A percentile compares a stretch with the other conserved stretches of the same genome.
These are phyloP conservation scores for Macroteleia sp. DNA, from an alignment of 2,888 invertebrate genomes.

Conservation along the genomic window DNA sequence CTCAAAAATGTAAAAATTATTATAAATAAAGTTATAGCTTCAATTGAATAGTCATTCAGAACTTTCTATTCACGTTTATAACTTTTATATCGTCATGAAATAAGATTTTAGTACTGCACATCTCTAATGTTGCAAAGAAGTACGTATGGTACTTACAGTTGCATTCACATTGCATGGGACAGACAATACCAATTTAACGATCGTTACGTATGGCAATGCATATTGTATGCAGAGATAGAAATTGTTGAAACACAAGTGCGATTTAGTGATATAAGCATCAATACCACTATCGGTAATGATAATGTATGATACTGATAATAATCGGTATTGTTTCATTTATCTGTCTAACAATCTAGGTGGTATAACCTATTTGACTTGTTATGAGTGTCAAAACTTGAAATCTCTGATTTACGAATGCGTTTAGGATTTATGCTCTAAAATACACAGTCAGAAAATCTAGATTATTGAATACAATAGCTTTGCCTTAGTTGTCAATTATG, in stretches of 20 bases:
- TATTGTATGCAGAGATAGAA: conserved; percentile 29
- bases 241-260: conserved; percentile 40
- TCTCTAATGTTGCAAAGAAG: conserved; percentile 3
- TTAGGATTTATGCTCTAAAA: conserved; percentile 29
- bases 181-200: conserved; percentile 34
- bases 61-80: conserved; percentile 15
- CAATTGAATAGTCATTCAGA: not conserved
- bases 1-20: too few species aligned
- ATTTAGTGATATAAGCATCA: conserved; percentile 48
- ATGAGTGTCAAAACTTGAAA: conserved; percentile 29
- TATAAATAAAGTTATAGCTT: not conserved
- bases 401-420: conserved; percentile 39
- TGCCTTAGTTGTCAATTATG: conserved; percentile 9
- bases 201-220: conserved; percentile 20
- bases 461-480: conserved; percentile 34
- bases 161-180: not conserved
- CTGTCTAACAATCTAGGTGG: conserved; percentile 40
- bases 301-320: conserved; percentile 35
- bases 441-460: not conserved
- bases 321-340: conserved; percentile 50
- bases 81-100: conserved; percentile 9
- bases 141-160: conserved; percentile 7
- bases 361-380: conserved; percentile 40
- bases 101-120: conserved; percentile 10
- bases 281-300: conserved; percentile 46